Evolutionary conservation across 2,797 vertebrate species (phyloP), one percentile per base, ranked within the genome.

Genomic region (Tapirus indicus): DNA sequence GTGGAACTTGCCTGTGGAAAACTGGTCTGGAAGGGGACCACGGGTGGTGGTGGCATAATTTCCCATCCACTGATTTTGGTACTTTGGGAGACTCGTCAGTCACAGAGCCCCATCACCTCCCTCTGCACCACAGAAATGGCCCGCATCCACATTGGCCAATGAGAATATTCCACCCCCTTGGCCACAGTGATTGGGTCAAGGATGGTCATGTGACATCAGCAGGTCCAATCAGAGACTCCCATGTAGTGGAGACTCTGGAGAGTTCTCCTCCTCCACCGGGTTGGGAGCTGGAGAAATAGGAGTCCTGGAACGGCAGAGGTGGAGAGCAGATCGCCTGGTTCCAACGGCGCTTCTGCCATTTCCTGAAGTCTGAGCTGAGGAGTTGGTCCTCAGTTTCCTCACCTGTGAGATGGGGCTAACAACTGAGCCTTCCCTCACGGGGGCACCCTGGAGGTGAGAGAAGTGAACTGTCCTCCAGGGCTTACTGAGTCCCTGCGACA

Each of bases 1-100:
- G n/a, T 11, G 25, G n/a, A 41, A 13, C 17, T 12, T 23, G 1
- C 1, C 18, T 18, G 0, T 3, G 5, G 6, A 17, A 8, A 32
- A 56, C 20, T 6, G 14, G 35, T 1, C 29, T 16, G 4, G 44
- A 20, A 47, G 38, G 17, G 5, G 6, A 9, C 5, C 11, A 14
- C 4, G 38, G 7, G 3, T 41, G 44, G 7, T 17, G 13, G 27
- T 21, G 6, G 5, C 44, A 16, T 38, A 41, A 56, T 60, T 52
- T 77, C 17, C 47, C 25, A 71, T 12, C 77, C 25, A 23, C 23
- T 27, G 71, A 16, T 16, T 17, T 5, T 3, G 23, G 23, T 20
- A 21, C 54, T 44, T 52, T n/a, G 44, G 18, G 44, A 84, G 44
- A 18, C 21, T 25, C 60, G 54, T 32, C 32, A 1, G 2, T 64